Base-by-base conservation (phyloP, 2,113 vertebrate species). In the Orthonyx spaldingii region DNA sequence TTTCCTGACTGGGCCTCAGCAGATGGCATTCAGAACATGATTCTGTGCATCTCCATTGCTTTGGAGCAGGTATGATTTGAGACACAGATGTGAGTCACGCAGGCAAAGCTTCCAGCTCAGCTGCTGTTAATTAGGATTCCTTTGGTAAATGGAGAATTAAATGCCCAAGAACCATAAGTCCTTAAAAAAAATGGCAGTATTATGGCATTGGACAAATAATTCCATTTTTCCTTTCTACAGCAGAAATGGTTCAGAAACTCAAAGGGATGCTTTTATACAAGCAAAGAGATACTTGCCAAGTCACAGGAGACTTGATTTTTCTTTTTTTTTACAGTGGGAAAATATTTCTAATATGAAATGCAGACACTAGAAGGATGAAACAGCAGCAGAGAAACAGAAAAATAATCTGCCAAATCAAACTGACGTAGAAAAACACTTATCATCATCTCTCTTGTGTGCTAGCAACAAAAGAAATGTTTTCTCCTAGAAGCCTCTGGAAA, bases 331-430 rank as follows among this genome's bases (percentile, higher is more conserved):
- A 20, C 4, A 19, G 50, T 71, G 41, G n/a, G 44, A 89, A 81
- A 87, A 91, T 57, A 74, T 41, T 82, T 49, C 32, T 70, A 63
- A 44, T 52, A 65, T 23, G 59, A 66, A 92, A 90, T 84, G 60
- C 47, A 93, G 68, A 37, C 60, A 52, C 22, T 56, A n/a, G 68
- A 60, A 90, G 32, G 44, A 37, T 82, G 86, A 75, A 92, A 16
- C 16, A 41, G 39, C 50, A 75, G 50, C 87, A 87, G 49, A 84
- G 61, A 65, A 94, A 60, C 30, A 90, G 53, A 85, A 65, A 87
- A 96, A 88, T 28, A 80, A 84, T 64, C 88, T 86, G 68, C 82
- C 87, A 81, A 93, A 88, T 56, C 76, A 92, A 93, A 84, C 24
- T 56, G 47, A 41, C n/a, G 78, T 63, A 52, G 55, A 49, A 86